Evolutionary conservation across 2,113 vertebrate species (phyloP), one percentile per base, ranked within the genome.

Genomic region (Eupsittula cactorum): DNA sequence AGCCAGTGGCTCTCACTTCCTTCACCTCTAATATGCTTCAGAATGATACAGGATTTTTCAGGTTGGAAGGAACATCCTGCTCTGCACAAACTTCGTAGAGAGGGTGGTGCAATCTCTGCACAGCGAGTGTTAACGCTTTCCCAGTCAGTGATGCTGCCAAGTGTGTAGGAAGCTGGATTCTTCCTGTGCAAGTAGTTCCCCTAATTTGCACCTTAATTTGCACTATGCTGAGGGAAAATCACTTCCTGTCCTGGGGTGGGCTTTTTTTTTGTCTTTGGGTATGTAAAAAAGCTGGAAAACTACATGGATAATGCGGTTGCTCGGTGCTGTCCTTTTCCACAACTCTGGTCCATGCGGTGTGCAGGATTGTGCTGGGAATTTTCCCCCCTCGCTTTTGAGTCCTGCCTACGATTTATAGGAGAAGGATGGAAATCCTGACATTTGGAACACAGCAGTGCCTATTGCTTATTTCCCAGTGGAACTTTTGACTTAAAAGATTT

Each of bases 391-490:
- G 1, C 0, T 7, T 81, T 88, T 90, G 71, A 88, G 85, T 53
- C 42, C 63, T 88, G 67, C 37, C 67, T 85, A 29, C n/a, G 0
- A 90, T 96, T 95, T 97, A 93, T 80, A 68, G 87, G 77, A 94
- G 84, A 78, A 67, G 46, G 80, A 60, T 83, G 71, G 85, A 93
- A 94, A 93, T n/a, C 74, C 74, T 90, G 88, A 88, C 88, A 94
- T 93, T 93, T 90, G 90, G 93, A 97, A 78, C 79, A 94, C 68
- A 88, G 84, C 50, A 83, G 90, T 70, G 75, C 77, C 53, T 96
- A 7, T 88, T 86, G 79, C 95, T 96, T 96, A 96, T 97, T 97
- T 97, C 96, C 93, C 96, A 94, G 90, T 94, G 94, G 95, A 91
- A 93, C 82, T 90, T 94, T 93, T 7, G 55, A 67, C 79, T 88